Percentiles rank a stretch among this genome's conserved stretches.
Evolutionary conservation across 1,140 invertebrate genomes (phyloP).

Genomic region (Spodoptera frugiperda): DNA sequence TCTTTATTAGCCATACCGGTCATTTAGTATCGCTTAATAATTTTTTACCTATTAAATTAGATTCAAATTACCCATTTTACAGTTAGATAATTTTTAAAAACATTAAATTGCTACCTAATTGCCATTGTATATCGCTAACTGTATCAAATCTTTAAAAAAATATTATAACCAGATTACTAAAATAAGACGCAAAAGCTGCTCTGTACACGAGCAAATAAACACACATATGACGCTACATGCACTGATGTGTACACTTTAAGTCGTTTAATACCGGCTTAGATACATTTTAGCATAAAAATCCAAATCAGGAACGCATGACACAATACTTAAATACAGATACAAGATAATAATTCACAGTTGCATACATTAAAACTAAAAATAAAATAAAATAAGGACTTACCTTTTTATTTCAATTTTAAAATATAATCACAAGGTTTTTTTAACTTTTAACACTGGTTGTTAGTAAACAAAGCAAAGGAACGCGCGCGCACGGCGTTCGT

Average conservation of each 20-base stretch:
- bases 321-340: not conserved
- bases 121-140: no score
- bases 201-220: not conserved
- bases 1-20: no score
- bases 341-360: not conserved
- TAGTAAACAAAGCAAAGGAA: constrained; percentile 50
- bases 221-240: not conserved
- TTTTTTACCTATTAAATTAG: no score
- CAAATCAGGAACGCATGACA: not conserved
- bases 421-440: constrained; percentile 11
- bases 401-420: constrained; percentile 9
- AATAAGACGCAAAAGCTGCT: not conserved
- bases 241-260: not conserved
- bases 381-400: constrained; percentile 7
- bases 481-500: constrained; percentile 25
- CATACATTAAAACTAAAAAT: not conserved
- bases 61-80: no score
- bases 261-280: constrained; percentile 25
- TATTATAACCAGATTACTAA: no score
- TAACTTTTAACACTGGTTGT: constrained; percentile 21
- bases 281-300: constrained; percentile 29
- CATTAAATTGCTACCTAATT: no score
- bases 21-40: no score
- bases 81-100: no score
- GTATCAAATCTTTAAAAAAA: no score